Evolutionary conservation across 2,797 vertebrate species (phyloP), one percentile per base, ranked within the genome.

Genomic region (Cyprinodon diabolis): DNA sequence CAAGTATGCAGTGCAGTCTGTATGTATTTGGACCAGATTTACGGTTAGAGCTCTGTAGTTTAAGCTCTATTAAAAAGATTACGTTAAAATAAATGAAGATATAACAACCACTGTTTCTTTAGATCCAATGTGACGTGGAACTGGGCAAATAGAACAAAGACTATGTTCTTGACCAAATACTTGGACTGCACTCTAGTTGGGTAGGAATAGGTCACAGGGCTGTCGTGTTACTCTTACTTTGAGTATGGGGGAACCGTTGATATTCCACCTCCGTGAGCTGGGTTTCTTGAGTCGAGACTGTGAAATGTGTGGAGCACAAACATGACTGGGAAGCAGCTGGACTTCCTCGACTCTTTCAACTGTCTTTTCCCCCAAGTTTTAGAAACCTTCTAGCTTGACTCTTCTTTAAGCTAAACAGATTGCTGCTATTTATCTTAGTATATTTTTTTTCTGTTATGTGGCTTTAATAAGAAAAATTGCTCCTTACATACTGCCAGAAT

Each of bases 231-330:
- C 78, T 83, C 87, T 95, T 95, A 95, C 95, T 94, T 93, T 94
- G 76, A 90, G 76, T 83, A 93, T 86, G 37, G 88, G 92, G 66
- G 92, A 94, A 90, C 94, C 86, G 77, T 90, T 89, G 90, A 93
- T 87, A 87, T 94, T 94, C 94, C 92, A 93, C 62, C 86, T 87
- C 1, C 86, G 92, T 75, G 83, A 78, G 81, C 89, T 93, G 79
- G 93, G 90, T 90, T 94, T 94, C 93, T 94, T 94, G 83, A 94
- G 88, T 69, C 84, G 87, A 83, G 91, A 95, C 94, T 95, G 94
- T 87, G 78, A 91, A 94, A 82, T 15, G 84, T 84, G 89, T 66
- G 72, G 89, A 75, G 92, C 81, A 89, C 88, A 68, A 90, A 78
- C 52, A 75, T 94, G 71, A 62, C 45, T 5, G 52, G 68, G 68